Evolutionary conservation across 1,140 invertebrate species (phyloP), one percentile per base, ranked within the genome.

Genomic region (Drosophila aff.): DNA sequence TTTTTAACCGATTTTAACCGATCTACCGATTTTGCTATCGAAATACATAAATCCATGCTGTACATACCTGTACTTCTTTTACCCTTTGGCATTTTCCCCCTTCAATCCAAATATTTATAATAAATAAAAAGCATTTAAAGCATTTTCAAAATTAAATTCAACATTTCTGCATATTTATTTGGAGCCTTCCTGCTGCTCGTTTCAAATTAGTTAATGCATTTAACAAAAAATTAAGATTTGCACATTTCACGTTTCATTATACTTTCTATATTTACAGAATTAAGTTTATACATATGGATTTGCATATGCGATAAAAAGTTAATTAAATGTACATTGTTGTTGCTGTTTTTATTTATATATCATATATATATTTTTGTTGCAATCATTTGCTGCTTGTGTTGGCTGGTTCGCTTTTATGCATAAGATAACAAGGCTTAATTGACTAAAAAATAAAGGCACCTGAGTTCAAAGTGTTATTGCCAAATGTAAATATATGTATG

Each of bases 401-500:
- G 33, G 58, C 53, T 55, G 47, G 68, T 75, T 76, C 58, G 68
- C 60, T 69, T 90, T 89, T 90, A 89, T 85, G 81, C 78, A 84
- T 89, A 89, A 90, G 85, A 90, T 89, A 89, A 89, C 87, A 91
- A 91, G 73, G 60, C 84, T 91, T 91, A 91, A 89, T 67, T 89
- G 89, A 91, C 89, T 91, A 91, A 55, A 63, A 91, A 66, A 52
- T 82, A 86, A 91, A 91, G 87, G 87, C 87, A 91, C 86, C 86
- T 91, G 86, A 91, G 86, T 91, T 91, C 82, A 86, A 86, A 87
- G 63, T 86, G 83, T 86, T 86, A 85, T 85, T 85, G 78, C 82
- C 82, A 82, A 85, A 64, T 79, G 31, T 61, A 80, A 67, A 82
- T 66, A 52, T 75, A 76, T 75, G 58, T 62, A 67, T 60, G 46